Evolutionary conservation across 1,140 invertebrate genomes (phyloP), one percentile per base, ranked within the genome.

Genomic region (Anagrus nilaparvatae): DNA sequence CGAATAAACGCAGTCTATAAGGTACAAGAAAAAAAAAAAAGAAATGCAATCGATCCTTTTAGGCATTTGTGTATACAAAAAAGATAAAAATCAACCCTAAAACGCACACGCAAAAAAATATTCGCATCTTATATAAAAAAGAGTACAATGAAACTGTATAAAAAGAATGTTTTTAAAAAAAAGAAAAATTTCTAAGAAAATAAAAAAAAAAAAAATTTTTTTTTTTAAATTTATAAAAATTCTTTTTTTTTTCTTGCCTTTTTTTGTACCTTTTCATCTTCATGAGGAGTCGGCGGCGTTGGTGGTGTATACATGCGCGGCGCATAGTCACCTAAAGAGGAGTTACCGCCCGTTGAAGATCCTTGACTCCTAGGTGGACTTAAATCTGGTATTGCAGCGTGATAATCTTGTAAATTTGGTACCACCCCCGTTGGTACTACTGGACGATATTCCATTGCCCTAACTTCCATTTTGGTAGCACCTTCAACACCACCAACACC

Each of bases 231-330:
- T n/a, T n/a, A n/a, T n/a, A n/a, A n/a, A n/a, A n/a, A n/a, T n/a
- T n/a, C n/a, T n/a, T n/a, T n/a, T n/a, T n/a, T n/a, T n/a, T n/a
- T n/a, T n/a, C n/a, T n/a, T n/a, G n/a, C n/a, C n/a, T n/a, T n/a
- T n/a, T n/a, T n/a, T 34, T 18, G 30, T 65, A 68, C 65, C 65
- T 68, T 68, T 36, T 65, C 64, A 46, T 67, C 65, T 37, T 67
- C 65, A 52, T 68, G 63, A 33, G 64, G 64, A 31, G 65, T 67
- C 33, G 65, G 65, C 17, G 65, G 65, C 18, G 65, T 68, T 45
- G 65, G 65, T 34, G 64, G 65, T 30, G 65, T 67, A 52, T 68
- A 67, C 64, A 68, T 67, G 45, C 65, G 59, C 19, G 65, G 65
- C 53, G 58, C 64, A 52, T 67, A 67, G 44, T 68, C 65, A 17